Evolutionary conservation across 2,113 vertebrate genomes (phyloP).

Genomic region (Pseudorhombus dupliciocellatus): DNA sequence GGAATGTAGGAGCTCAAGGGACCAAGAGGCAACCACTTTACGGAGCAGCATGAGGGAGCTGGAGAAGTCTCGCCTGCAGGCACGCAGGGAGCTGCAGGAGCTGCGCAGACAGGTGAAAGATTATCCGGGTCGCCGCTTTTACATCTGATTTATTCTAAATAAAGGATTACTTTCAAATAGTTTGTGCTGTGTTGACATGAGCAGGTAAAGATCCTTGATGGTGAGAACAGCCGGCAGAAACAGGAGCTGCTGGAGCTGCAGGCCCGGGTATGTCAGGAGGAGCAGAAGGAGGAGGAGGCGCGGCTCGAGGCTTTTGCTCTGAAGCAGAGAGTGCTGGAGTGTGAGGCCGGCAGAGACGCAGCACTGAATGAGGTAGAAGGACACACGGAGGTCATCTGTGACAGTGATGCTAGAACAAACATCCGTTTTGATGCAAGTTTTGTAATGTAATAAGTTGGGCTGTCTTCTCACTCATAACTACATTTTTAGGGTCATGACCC

Average conservation of each 20-base stretch:
- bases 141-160: conserved; percentile 21
- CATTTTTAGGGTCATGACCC: conserved; percentile 10
- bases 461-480: neutral
- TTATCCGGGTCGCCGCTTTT: conserved; percentile 20
- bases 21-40: conserved; percentile 76
- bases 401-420: conserved; percentile 38
- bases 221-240: conserved; percentile 73
- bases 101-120: conserved; percentile 81
- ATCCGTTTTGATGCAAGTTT: neutral
- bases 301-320: conserved; percentile 68
- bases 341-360: conserved; percentile 75
- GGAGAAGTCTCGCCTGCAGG: conserved; percentile 75
- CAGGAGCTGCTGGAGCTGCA: conserved; percentile 79
- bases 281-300: conserved; percentile 76
- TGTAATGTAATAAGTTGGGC: neutral
- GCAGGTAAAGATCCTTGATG: conserved; percentile 83
- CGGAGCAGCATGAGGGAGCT: conserved; percentile 75
- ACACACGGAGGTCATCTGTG: neutral
- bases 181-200: conserved; percentile 10
- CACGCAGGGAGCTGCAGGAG: conserved; percentile 81
- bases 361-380: conserved; percentile 81
- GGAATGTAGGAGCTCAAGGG: conserved; percentile 69
- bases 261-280: conserved; percentile 72
- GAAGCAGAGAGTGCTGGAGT: conserved; percentile 74
- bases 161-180: conserved; percentile 16